A percentile compares a stretch with the other conserved stretches of the same genome.
These are phyloP conservation scores for Eilema sororculum DNA, from an alignment of 2,888 invertebrate genomes.

Conservation along the genomic window DNA sequence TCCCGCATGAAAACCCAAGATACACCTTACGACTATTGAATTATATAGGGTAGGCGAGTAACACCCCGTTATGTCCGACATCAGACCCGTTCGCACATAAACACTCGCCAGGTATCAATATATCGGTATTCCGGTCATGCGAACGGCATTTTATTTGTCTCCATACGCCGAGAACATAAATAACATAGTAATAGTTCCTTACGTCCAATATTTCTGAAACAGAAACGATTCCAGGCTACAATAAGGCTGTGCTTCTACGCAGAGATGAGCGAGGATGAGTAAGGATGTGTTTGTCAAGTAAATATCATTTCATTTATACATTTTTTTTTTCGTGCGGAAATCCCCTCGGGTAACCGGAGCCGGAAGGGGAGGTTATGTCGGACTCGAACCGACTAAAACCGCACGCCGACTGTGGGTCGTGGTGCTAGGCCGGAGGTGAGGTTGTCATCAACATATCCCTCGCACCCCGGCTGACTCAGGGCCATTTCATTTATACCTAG, in stretches of 20 bases:
- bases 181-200: background rate
- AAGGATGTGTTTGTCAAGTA: too few species aligned
- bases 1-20: background rate
- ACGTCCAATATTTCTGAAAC: background rate
- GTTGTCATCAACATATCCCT: too few species aligned
- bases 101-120: constrained; percentile 1
- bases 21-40: background rate
- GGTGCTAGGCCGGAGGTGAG: too few species aligned
- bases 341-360: too few species aligned
- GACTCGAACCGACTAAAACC: too few species aligned
- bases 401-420: too few species aligned
- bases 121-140: background rate
- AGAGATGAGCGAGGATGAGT: too few species aligned
- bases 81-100: background rate
- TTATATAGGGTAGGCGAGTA: background rate
- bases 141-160: background rate
- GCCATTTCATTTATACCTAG: too few species aligned
- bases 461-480: too few species aligned
- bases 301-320: too few species aligned
- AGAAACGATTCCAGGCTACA: background rate
- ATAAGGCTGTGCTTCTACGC: background rate
- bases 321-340: too few species aligned
- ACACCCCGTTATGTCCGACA: background rate
- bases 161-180: background rate
- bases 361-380: too few species aligned